phyloP scores from a whole-genome alignment of 1,140 invertebrate genomes.

The Formica exsecta region DNA sequence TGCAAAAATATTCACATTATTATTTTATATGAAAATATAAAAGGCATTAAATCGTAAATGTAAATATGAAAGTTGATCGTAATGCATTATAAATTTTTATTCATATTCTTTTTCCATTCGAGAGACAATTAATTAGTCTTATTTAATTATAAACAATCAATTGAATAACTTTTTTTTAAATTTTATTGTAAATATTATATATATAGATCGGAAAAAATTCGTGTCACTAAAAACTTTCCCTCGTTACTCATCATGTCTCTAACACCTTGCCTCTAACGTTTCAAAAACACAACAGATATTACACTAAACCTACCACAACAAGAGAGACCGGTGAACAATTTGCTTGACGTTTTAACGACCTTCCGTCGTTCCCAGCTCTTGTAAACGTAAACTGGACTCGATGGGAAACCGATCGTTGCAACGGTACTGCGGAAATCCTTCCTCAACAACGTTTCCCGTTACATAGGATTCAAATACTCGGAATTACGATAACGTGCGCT shows the following conservation, averaged over 20 bases:
- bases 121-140: constrained; percentile 19
- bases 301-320: constrained; percentile 33
- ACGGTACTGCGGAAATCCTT: constrained; percentile 55
- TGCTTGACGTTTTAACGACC: constrained; percentile 64
- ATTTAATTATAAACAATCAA: constrained; percentile 8
- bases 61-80: not conserved
- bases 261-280: constrained; percentile 46
- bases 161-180: not conserved
- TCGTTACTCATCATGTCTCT: constrained; percentile 19
- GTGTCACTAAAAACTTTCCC: not conserved
- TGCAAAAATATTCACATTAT: constrained; percentile 30
- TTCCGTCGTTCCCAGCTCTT: constrained; percentile 59
- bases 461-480: constrained; percentile 45
- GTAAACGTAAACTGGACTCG: constrained; percentile 61
- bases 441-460: constrained; percentile 55
- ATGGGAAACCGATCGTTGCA: constrained; percentile 63
- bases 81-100: constrained; percentile 30
- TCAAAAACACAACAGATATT: constrained; percentile 51
- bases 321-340: constrained; percentile 57
- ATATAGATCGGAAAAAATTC: not conserved
- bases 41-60: constrained; percentile 30
- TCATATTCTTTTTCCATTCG: not conserved
- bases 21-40: not conserved
- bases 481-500: constrained; percentile 56
- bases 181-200: not conserved